A percentile compares a stretch with the other conserved stretches of the same genome.
These are phyloP conservation scores for Agrotis ipsilon DNA, from an alignment of 2,888 invertebrate species.

Conservation along the genomic window DNA sequence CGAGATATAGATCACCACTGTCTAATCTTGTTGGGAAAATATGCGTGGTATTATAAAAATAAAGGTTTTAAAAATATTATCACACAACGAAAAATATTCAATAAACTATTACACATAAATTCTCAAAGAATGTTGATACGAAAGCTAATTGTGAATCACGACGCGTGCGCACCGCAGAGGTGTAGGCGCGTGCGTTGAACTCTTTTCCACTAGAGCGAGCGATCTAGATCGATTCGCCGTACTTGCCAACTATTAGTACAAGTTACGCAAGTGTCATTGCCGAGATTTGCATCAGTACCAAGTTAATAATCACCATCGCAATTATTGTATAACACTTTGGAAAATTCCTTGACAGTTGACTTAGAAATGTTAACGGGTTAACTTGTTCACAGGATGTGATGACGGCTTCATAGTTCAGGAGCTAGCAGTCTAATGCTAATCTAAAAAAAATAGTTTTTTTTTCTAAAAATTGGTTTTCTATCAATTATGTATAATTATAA, in stretches of 20 bases:
- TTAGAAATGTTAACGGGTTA: constrained; percentile 44
- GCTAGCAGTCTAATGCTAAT: constrained; percentile 1
- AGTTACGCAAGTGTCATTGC: constrained; percentile 84
- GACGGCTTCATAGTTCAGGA: constrained; percentile 36
- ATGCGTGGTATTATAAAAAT: neutral
- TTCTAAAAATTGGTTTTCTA: no score
- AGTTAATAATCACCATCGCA: constrained; percentile 72
- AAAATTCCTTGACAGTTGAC: constrained; percentile 71
- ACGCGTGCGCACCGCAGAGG: constrained; percentile 59
- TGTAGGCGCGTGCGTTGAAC: constrained; percentile 73
- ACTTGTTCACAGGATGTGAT: constrained; percentile 42
- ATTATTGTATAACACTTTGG: constrained; percentile 82
- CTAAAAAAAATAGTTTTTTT: neutral
- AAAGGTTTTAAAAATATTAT: no score
- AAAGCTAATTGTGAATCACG: constrained; percentile 54
- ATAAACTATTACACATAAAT: constrained; percentile 6
- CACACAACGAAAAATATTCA: no score
- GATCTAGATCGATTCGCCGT: constrained; percentile 71
- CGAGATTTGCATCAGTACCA: constrained; percentile 79
- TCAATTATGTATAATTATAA: no score
- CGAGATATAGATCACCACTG: no score
- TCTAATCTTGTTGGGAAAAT: neutral
- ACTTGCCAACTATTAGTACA: constrained; percentile 66
- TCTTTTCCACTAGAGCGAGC: constrained; percentile 72
- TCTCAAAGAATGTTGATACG: constrained; percentile 55